Evolutionary conservation across 2,113 vertebrate species (phyloP), one percentile per base, ranked within the genome.

Genomic region (Malurus melanocephalus): DNA sequence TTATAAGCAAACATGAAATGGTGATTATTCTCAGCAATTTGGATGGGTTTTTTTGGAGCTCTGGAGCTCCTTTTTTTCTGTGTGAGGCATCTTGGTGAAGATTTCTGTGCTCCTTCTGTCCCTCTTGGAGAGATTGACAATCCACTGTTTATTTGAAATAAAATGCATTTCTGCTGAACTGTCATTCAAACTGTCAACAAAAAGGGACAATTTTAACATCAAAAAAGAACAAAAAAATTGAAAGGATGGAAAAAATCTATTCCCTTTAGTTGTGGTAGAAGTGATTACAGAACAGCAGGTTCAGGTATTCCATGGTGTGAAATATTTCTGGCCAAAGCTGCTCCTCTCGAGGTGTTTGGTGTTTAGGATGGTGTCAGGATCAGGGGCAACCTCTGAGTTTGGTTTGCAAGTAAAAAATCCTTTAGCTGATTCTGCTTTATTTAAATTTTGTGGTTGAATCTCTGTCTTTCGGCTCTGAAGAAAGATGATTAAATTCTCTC

Each of bases 1-100:
- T 96, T 95, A 92, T 59, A 85, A 95, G 92, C 91, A 96, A 96
- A 94, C 84, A 61, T 7, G 40, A 95, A 92, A 92, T 33, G 32
- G 68, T 92, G 83, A 88, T 97, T 89, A 89, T 90, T 95, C 85
- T 77, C 87, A 53, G 52, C 95, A 90, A 89, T 79, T 1, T 80
- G 59, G 65, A 35, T 92, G 46, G 56, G 79, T 89, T 81, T 92
- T 87, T 90, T 71, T 42, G 43, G 78, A 75, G 49, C 35, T 82
- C 56, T 27, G 55, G 9, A 2, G 46, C n/a, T 89, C 56, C 45
- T 87, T 84, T 87, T 87, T 92, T 56, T 51, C 51, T 65, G 18
- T 87, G 52, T 32, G 69, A 90, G 85, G 93, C 83, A 38, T 74
- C 75, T 86, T 90, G 87, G 79, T 78, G 52, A 69, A n/a, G 11